phyloP scores from a whole-genome alignment of 2,797 vertebrate genomes.

The Chaetophractus vellerosus region DNA sequence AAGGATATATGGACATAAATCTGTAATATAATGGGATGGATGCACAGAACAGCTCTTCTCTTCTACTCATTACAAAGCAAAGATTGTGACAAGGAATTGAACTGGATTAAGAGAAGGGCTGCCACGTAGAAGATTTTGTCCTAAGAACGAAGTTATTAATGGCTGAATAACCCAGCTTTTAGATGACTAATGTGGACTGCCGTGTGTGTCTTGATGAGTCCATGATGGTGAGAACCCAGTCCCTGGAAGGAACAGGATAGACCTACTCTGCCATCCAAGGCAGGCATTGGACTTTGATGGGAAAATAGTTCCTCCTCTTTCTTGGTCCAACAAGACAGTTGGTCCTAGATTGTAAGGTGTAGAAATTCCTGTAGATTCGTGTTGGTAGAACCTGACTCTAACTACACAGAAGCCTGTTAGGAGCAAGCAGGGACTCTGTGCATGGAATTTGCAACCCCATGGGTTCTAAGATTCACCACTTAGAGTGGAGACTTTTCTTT shows the following conservation, averaged over 20 bases:
- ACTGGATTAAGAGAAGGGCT: background rate
- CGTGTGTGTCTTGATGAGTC: background rate
- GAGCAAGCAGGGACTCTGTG: background rate
- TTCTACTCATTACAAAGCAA: background rate
- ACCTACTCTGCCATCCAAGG: background rate
- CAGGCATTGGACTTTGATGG: background rate
- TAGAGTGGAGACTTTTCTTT: background rate
- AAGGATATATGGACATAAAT: background rate
- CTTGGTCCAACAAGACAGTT: background rate
- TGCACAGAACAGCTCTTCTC: background rate
- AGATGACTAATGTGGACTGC: background rate
- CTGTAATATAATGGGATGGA: background rate
- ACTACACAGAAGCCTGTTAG: background rate
- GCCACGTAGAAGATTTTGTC: background rate
- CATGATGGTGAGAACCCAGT: background rate
- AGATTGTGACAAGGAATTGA: background rate
- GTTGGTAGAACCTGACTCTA: background rate
- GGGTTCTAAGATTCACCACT: background rate
- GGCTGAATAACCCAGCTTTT: background rate
- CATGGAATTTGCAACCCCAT: background rate
- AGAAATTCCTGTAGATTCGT: background rate
- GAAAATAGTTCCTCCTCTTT: background rate
- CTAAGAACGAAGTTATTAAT: conserved; percentile 1
- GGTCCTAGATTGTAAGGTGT: background rate
- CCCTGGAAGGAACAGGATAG: background rate